These are phyloP conservation scores for Hirtodrosophila histrioides DNA, from an alignment of 2,888 invertebrate genomes.

Conservation along the genomic window DNA sequence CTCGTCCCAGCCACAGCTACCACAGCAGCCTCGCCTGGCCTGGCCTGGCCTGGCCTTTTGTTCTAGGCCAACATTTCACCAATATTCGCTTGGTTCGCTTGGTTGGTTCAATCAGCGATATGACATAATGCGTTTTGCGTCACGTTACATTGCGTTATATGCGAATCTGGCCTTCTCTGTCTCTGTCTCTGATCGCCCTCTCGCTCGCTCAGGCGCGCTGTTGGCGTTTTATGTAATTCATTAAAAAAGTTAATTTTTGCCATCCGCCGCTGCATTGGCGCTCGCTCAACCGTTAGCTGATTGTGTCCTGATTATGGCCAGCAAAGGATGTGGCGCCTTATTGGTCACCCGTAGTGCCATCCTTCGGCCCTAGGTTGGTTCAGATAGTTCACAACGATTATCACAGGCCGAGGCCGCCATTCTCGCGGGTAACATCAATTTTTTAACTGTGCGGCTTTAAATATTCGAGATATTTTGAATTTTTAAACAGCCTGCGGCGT, in stretches of 20 bases:
- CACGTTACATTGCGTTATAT: slow-evolving; percentile 66
- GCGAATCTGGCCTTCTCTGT: slow-evolving; percentile 8
- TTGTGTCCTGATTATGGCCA: slow-evolving; percentile 74
- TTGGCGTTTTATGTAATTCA: slow-evolving; percentile 62
- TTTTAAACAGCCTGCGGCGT: too few relatives aligned
- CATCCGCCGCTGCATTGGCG: slow-evolving; percentile 70
- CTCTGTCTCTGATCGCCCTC: slow-evolving; percentile 3
- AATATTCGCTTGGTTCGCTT: slow-evolving; percentile 45
- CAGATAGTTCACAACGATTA: slow-evolving; percentile 60
- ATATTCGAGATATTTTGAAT: background rate
- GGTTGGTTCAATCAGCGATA: slow-evolving; percentile 77
- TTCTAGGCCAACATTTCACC: slow-evolving; percentile 66
- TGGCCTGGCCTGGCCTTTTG: slow-evolving; percentile 53
- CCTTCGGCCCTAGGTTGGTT: slow-evolving; percentile 9
- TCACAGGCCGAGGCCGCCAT: slow-evolving; percentile 34
- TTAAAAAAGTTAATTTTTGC: slow-evolving; percentile 77
- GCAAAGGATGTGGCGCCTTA: slow-evolving; percentile 67
- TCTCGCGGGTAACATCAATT: slow-evolving; percentile 53
- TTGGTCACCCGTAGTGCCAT: slow-evolving; percentile 42
- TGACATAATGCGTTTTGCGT: slow-evolving; percentile 78
- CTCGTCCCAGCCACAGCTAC: slow-evolving; percentile 3
- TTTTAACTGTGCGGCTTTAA: background rate
- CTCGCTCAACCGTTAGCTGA: slow-evolving; percentile 60
- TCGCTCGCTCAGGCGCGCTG: background rate
- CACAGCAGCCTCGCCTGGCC: slow-evolving; percentile 5